Conservation (phyloP, 2,797 vertebrate genomes). For the Monodelphis domestica region DNA sequence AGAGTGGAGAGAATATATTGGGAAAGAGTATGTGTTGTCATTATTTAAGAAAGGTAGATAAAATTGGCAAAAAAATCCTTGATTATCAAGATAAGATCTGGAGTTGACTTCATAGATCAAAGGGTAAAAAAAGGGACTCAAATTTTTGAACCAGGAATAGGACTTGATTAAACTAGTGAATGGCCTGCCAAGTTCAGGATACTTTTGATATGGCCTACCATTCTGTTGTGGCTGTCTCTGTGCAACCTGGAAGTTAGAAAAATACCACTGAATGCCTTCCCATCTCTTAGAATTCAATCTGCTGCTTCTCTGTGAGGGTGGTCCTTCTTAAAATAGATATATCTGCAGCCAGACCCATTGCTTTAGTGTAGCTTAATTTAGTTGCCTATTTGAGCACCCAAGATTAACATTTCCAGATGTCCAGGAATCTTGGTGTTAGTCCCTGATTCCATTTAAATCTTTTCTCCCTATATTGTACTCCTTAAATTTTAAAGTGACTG, state of each 20-base stretch:
- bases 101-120: background rate
- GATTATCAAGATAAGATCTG: background rate
- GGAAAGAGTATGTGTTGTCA: background rate
- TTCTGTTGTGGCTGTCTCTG: background rate
- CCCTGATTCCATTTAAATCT: conserved; percentile 6
- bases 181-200: background rate
- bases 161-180: background rate
- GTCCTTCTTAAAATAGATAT: conserved; percentile 38
- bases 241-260: conserved; percentile 41
- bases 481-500: background rate
- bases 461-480: conserved; percentile 2
- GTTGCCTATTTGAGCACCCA: conserved; percentile 14
- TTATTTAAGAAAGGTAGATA: background rate
- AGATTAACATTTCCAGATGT: conserved; percentile 29
- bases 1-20: background rate
- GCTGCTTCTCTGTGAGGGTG: conserved; percentile 1
- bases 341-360: background rate
- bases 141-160: background rate
- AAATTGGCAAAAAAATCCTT: background rate
- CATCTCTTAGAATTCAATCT: conserved; percentile 1
- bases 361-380: background rate
- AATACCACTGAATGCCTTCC: background rate
- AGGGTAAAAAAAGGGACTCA: background rate
- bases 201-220: background rate
- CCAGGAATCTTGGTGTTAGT: conserved; percentile 1